Base-by-base conservation (phyloP, 2,797 vertebrate genomes). In the Propithecus perrieri region DNA sequence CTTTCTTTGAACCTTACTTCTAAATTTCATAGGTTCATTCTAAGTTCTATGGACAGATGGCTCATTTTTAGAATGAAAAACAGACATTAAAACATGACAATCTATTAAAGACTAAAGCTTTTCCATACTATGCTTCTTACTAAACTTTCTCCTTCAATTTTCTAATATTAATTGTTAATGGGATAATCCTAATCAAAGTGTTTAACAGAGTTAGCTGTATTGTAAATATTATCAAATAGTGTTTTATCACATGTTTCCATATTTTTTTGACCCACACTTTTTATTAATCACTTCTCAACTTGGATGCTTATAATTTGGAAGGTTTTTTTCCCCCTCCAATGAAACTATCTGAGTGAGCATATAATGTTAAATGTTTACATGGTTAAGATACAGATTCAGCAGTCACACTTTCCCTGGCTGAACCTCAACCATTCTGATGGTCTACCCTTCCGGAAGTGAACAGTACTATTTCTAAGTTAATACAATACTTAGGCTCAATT, bases 401-500 rank as follows among this genome's bases (percentile, higher is more conserved):
- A 63, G 38, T 59, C 15, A 85, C 10, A 61, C 3, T 30, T 80
- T 93, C 38, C 35, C 24, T 46, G 41, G 24, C 8, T 76, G 57
- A 80, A 43, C 12, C 8, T 91, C 78, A 76, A 38, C 48, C 4
- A 26, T 28, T 3, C 41, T 67, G n/a, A 74, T 24, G 80, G 38
- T 2, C 1, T 13, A 33, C 43, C 5, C 33, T 95, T 57, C 46
- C 55, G 15, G n/a, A 91, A 84, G 12, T 33, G 75, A 93, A 38
- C 9, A 43, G 48, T 0, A 0, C 76, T 76, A n/a, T 2, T 92
- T 96, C 90, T 91, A 95, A 89, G 48, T 88, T 57, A 94, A 43
- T 46, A 41, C 24, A 89, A 95, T 92, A 95, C 90, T 96, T 95
- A 96, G 87, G 17, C 55, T 24, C 61, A 94, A 91, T 95, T 98